Conservation (phyloP, 1,140 invertebrate species). For the Zophobas atratus region DNA sequence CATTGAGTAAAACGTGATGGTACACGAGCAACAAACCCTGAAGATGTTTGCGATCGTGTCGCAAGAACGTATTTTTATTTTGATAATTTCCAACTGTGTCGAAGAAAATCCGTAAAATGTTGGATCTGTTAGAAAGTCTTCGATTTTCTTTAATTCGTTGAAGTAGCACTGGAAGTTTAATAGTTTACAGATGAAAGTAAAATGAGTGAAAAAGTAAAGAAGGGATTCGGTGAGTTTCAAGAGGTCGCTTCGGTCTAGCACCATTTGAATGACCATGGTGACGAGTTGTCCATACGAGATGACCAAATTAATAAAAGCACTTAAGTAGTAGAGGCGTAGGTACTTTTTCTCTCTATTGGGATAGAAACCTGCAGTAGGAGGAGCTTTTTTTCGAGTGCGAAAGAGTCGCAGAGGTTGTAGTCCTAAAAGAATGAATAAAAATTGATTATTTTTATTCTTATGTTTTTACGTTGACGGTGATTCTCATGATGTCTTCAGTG, state of each 20-base stretch:
- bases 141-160: constrained; percentile 23
- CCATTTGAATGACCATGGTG: constrained; percentile 22
- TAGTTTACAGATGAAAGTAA: constrained; percentile 43
- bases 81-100: constrained; percentile 35
- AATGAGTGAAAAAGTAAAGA: constrained; percentile 37
- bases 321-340: not conserved
- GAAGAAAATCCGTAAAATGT: constrained; percentile 25
- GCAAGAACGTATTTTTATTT: not conserved
- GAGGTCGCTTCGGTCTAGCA: constrained; percentile 12
- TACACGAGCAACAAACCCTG: constrained; percentile 32
- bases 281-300: constrained; percentile 17
- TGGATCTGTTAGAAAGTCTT: constrained; percentile 32
- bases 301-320: constrained; percentile 18
- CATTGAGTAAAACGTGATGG: constrained; percentile 32
- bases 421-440: constrained; percentile 17
- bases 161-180: constrained; percentile 28
- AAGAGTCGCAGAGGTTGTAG: constrained; percentile 5
- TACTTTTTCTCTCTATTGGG: not conserved
- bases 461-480: not conserved
- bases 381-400: not conserved
- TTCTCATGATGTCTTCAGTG: not conserved
- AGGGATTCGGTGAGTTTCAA: constrained; percentile 43
- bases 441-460: not conserved
- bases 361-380: constrained; percentile 6
- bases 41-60: constrained; percentile 16